phyloP scores from a whole-genome alignment of 2,113 vertebrate species.

The Notechis scutatus region DNA sequence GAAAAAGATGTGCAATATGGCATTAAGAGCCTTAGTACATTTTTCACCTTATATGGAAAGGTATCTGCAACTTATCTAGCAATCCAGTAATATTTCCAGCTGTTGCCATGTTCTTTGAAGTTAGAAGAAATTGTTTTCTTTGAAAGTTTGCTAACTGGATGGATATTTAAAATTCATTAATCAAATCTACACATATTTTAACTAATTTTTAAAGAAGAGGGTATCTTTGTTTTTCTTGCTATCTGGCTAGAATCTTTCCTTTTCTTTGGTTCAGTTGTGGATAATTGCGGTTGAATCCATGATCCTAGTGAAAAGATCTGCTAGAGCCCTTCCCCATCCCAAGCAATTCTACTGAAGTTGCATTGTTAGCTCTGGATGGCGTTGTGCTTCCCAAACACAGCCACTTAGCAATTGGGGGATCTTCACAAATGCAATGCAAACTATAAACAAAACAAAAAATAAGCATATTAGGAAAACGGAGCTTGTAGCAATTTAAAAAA shows the following conservation, averaged over 20 bases:
- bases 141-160: not conserved
- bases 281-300: slow-evolving; percentile 25
- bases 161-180: slow-evolving; percentile 1
- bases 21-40: slow-evolving; percentile 58
- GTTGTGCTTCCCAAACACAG: not conserved
- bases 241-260: slow-evolving; percentile 13
- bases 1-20: slow-evolving; percentile 45
- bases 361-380: not conserved
- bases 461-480: not conserved
- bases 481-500: not conserved
- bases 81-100: slow-evolving; percentile 67
- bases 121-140: slow-evolving; percentile 58
- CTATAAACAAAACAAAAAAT: not conserved
- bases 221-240: not conserved
- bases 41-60: slow-evolving; percentile 80
- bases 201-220: slow-evolving; percentile 16
- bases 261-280: not conserved
- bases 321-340: not conserved
- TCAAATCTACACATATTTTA: not conserved
- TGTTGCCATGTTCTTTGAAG: slow-evolving; percentile 71
- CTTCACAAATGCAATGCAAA: not conserved
- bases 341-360: not conserved
- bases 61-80: slow-evolving; percentile 66
- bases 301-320: not conserved
- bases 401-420: not conserved